Base-by-base conservation (phyloP, 2,888 invertebrate species). In the Cheilosia vernalis region DNA sequence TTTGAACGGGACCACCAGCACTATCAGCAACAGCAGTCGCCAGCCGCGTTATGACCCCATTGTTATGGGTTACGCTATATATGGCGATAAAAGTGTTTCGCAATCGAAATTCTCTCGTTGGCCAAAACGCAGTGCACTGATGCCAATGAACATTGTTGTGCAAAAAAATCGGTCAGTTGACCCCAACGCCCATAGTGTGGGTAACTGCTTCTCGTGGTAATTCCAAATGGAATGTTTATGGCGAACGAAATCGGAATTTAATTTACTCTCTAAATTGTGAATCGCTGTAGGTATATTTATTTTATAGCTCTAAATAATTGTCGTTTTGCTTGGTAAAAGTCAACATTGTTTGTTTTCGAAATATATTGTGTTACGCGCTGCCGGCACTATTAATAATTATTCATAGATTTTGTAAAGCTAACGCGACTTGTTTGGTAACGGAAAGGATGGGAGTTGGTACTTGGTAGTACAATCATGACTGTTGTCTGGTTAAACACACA, bases 61-160 rank as follows among this genome's bases (percentile, higher is more conserved):
- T 74, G 51, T 17, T 21, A 51, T 40, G 47, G 37, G 42, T 55
- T 56, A 56, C 49, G 19, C 21, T 21, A 33, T 56, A 33, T 56
- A 42, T 42, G 55, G 37, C 44, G 30, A 15, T 74, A 55, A 56
- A 37, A 53, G 53, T 55, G 27, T 53, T 58, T 60, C 37, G 49
- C 66, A 40, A 53, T 61, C 53, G 47, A 60, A 73, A 44, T 53
- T 9, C 47, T 40, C n/a, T 51, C 15, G n/a, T 24, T 76, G 30
- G 66, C 73, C 73, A 67, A 80, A 79, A 80, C 66, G 61, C 60
- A 69, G 60, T 63, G 56, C 56, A 55, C 27, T n/a, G 66, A 63
- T 64, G 64, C 19, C 51, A 56, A 66, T 72, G 67, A 40, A 40
- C 64, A 77, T 21, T 56, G 42, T 37, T 40, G 56, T 49, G 61